phyloP scores from a whole-genome alignment of 2,888 invertebrate genomes.

The Lasioglossum morio region DNA sequence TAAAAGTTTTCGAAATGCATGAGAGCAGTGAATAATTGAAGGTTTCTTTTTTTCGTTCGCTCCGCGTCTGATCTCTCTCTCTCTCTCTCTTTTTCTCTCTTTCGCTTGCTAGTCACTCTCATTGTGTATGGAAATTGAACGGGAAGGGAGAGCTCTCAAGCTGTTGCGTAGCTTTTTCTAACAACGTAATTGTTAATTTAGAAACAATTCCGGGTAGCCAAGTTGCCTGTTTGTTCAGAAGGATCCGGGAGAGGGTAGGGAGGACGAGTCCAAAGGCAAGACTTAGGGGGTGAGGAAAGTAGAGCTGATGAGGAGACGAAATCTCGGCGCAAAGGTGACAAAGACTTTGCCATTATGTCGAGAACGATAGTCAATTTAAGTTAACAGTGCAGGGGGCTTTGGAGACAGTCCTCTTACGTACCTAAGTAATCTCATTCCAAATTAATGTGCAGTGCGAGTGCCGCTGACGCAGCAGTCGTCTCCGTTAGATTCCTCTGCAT shows the following conservation, averaged over 20 bases:
- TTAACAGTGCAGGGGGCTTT: constrained; percentile 69
- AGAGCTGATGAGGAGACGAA: constrained; percentile 60
- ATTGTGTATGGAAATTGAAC: constrained; percentile 49
- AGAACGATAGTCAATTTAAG: constrained; percentile 78
- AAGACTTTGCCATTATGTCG: constrained; percentile 74
- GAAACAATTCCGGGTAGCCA: constrained; percentile 71
- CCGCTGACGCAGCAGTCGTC: constrained; percentile 58
- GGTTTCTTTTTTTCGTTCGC: constrained; percentile 60
- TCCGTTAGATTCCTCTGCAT: constrained; percentile 63
- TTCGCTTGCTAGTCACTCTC: constrained; percentile 44
- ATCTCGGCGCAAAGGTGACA: constrained; percentile 65
- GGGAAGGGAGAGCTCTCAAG: constrained; percentile 63
- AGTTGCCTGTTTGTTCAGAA: constrained; percentile 68
- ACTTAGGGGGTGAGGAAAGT: constrained; percentile 45
- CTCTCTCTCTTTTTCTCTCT: background rate
- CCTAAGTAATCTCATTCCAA: constrained; percentile 74
- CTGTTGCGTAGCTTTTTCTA: constrained; percentile 72
- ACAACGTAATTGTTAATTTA: constrained; percentile 78
- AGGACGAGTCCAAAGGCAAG: constrained; percentile 52
- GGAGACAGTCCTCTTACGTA: constrained; percentile 69
- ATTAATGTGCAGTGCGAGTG: constrained; percentile 73
- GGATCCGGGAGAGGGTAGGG: constrained; percentile 27
- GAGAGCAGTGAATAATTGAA: constrained; percentile 72
- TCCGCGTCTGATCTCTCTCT: constrained; percentile 6
- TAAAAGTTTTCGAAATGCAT: constrained; percentile 66